phyloP scores from a whole-genome alignment of 2,797 vertebrate species.

The Echiichthys vipera region DNA sequence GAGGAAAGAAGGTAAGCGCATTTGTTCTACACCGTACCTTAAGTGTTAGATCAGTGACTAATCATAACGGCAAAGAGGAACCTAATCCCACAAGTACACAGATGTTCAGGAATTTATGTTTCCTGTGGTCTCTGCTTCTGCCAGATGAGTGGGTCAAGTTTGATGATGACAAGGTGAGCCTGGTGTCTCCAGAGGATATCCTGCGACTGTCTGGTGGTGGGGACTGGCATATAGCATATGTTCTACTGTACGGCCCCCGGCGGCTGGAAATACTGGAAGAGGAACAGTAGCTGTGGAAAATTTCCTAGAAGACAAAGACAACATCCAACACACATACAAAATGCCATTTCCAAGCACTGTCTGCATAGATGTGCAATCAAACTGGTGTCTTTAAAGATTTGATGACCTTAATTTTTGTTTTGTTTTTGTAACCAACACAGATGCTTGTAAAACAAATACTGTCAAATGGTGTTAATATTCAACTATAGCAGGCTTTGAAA shows the following conservation, averaged over 20 bases:
- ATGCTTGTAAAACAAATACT: constrained; percentile 78
- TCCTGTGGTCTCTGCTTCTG: constrained; percentile 3
- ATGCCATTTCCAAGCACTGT: constrained; percentile 89
- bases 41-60: neutral
- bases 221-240: constrained; percentile 99
- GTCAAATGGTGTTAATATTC: constrained; percentile 75
- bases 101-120: constrained; percentile 20
- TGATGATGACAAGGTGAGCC: constrained; percentile 98
- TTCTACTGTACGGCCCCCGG: constrained; percentile 96
- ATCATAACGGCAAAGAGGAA: neutral
- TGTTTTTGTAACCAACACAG: constrained; percentile 75
- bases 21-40: neutral
- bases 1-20: constrained; percentile 94
- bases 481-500: constrained; percentile 65
- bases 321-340: constrained; percentile 69
- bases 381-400: constrained; percentile 88
- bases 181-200: constrained; percentile 97
- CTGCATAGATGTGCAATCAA: constrained; percentile 98
- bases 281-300: constrained; percentile 82
- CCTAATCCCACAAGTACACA: neutral
- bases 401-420: constrained; percentile 81
- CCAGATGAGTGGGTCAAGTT: constrained; percentile 99
- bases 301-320: constrained; percentile 48
- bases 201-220: constrained; percentile 96
- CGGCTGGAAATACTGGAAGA: constrained; percentile 91